Conservation (phyloP, 1,140 invertebrate genomes). For the Dendrolimus kikuchii region DNA sequence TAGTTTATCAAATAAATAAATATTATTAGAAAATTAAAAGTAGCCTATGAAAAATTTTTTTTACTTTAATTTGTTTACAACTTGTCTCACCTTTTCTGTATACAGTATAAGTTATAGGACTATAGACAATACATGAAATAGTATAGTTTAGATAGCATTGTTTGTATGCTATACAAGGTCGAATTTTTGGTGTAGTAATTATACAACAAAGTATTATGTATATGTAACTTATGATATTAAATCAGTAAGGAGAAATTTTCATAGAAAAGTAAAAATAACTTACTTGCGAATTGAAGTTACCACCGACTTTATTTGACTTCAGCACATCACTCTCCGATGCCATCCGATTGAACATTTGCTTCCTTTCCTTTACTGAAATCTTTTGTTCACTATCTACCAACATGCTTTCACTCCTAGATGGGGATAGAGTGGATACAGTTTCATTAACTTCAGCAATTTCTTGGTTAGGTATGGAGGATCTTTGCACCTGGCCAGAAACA, state of each 20-base stretch:
- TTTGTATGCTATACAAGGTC: no score
- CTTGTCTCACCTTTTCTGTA: no score
- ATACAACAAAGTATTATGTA: no score
- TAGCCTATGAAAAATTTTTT: no score
- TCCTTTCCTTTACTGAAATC: slow-evolving; percentile 92
- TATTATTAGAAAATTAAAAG: no score
- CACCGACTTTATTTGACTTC: slow-evolving; percentile 37
- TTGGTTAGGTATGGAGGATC: slow-evolving; percentile 31
- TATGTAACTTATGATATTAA: no score
- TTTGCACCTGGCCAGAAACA: slow-evolving; percentile 15
- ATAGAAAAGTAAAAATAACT: slow-evolving; percentile 19
- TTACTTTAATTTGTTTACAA: no score
- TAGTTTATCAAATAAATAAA: no score
- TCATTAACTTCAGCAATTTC: slow-evolving; percentile 22
- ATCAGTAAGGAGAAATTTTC: neutral
- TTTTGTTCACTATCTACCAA: slow-evolving; percentile 69
- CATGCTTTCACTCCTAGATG: slow-evolving; percentile 55
- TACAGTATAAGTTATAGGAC: no score
- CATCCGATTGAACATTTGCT: slow-evolving; percentile 93
- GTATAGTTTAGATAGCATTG: no score
- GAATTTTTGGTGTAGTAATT: no score
- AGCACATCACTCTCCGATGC: slow-evolving; percentile 84
- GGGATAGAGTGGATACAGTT: slow-evolving; percentile 23
- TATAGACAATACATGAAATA: no score
- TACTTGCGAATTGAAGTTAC: slow-evolving; percentile 42